Conservation (phyloP, 92 coral and sea anemone genomes). For the Heteractis magnifica region DNA sequence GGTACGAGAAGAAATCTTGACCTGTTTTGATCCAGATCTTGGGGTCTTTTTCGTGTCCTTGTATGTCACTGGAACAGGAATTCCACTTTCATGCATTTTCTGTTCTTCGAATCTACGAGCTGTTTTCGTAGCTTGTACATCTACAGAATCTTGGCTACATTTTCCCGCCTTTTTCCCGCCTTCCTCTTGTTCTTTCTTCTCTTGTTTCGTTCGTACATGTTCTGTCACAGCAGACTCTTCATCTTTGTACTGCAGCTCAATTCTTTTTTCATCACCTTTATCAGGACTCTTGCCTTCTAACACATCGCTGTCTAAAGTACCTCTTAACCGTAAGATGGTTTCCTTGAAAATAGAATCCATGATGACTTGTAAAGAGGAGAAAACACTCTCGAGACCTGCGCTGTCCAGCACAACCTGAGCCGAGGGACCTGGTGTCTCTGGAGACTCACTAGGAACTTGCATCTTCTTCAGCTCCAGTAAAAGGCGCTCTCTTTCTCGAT, state of each 20-base stretch:
- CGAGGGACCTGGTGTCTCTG: background rate
- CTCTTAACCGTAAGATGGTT: slow-evolving; percentile 32
- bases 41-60: background rate
- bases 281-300: background rate
- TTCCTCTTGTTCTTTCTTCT: background rate
- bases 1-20: background rate
- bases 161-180: background rate
- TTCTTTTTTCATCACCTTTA: background rate
- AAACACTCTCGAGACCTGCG: slow-evolving; percentile 27
- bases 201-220: background rate
- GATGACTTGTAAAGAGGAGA: slow-evolving; percentile 27
- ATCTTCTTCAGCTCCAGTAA: slow-evolving; percentile 25
- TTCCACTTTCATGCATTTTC: background rate
- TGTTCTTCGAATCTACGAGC: background rate
- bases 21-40: background rate
- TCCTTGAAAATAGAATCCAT: slow-evolving; percentile 42
- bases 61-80: background rate
- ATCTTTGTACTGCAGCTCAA: background rate
- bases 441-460: background rate
- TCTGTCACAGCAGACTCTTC: background rate
- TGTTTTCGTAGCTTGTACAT: background rate
- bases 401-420: slow-evolving; percentile 21
- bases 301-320: slow-evolving; percentile 2
- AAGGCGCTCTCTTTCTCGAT: slow-evolving; percentile 24
- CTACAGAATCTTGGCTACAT: background rate